These are phyloP conservation scores for Silurus lanzhouensis DNA, from an alignment of 2,797 vertebrate genomes.

Conservation along the genomic window DNA sequence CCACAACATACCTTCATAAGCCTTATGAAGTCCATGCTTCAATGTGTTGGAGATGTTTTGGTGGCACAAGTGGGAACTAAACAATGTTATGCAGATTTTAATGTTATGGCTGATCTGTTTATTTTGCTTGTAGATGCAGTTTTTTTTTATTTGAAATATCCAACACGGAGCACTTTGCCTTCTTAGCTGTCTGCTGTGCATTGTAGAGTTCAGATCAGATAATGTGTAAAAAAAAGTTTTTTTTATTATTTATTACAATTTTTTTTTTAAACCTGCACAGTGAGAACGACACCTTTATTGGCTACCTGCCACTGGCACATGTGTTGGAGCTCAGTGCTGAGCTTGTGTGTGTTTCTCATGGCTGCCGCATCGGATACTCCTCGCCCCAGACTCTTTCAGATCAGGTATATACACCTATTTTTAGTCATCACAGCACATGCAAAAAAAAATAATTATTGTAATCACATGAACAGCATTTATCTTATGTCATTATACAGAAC, in stretches of 20 bases:
- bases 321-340: conserved; percentile 96
- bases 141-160: not conserved
- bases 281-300: conserved; percentile 91
- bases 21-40: too few species aligned
- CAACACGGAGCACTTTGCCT: not conserved
- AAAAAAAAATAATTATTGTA: not conserved
- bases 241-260: not conserved
- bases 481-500: not conserved
- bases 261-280: conserved; percentile 67
- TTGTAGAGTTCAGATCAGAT: not conserved
- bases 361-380: conserved; percentile 94
- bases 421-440: not conserved
- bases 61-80: too few species aligned
- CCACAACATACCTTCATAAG: too few species aligned
- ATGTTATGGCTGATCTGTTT: too few species aligned
- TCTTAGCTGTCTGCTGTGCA: not conserved
- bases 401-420: conserved; percentile 77
- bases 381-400: conserved; percentile 95
- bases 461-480: not conserved
- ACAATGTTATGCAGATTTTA: too few species aligned
- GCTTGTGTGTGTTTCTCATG: conserved; percentile 89
- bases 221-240: not conserved
- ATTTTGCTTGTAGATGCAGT: not conserved
- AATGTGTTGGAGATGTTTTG: too few species aligned
- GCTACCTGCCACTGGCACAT: conserved; percentile 94